Conservation (phyloP, 1,140 invertebrate genomes). For the Heliconius himera region DNA sequence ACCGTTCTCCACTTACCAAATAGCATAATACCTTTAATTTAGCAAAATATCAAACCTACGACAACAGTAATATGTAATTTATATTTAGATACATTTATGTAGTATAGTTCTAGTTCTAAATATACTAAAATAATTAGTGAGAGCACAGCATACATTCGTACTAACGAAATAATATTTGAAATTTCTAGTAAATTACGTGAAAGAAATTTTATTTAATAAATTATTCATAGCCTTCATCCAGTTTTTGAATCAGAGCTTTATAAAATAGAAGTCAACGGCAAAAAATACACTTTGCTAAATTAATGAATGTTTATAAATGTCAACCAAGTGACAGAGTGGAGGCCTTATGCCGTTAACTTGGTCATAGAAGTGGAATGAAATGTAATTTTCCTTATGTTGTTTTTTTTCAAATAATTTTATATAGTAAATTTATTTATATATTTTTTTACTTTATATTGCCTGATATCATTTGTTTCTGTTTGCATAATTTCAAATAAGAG, state of each 20-base stretch:
- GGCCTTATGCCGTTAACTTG: background rate
- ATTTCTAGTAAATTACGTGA: background rate
- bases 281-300: conserved; percentile 2
- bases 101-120: too few relatives aligned
- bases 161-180: background rate
- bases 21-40: too few relatives aligned
- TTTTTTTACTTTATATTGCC: background rate
- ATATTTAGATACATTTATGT: too few relatives aligned
- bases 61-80: too few relatives aligned
- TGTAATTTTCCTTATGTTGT: background rate
- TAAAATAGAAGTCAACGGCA: background rate
- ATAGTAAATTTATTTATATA: background rate
- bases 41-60: too few relatives aligned
- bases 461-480: too few relatives aligned
- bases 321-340: background rate
- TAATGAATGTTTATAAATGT: conserved; percentile 9
- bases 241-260: background rate
- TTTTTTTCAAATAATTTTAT: background rate
- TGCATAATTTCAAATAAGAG: too few relatives aligned
- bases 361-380: background rate
- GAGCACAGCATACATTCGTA: background rate
- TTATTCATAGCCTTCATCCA: background rate
- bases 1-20: too few relatives aligned
- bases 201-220: background rate
- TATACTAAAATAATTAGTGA: background rate